Conservation (phyloP, 2,888 invertebrate species). For the Choristoneura rosaceana region DNA sequence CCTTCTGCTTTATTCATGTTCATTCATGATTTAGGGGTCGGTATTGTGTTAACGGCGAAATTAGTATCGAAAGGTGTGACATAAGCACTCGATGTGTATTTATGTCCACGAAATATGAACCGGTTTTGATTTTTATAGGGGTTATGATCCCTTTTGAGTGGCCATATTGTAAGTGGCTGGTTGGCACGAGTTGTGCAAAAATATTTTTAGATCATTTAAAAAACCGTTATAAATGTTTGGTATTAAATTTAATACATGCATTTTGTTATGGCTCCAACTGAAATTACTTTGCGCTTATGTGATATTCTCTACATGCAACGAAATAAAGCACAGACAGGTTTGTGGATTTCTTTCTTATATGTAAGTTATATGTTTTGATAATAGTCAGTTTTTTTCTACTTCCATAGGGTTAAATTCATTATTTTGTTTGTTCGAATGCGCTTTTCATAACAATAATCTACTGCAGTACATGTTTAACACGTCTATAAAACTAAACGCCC, state of each 20-base stretch:
- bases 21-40: slow-evolving; percentile 75
- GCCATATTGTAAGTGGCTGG: slow-evolving; percentile 56
- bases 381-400: not conserved
- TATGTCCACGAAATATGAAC: slow-evolving; percentile 71
- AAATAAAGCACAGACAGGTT: no score
- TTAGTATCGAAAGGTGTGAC: slow-evolving; percentile 81
- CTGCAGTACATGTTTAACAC: slow-evolving; percentile 30
- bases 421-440: not conserved
- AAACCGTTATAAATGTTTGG: slow-evolving; percentile 41
- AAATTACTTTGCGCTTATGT: not conserved
- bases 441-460: slow-evolving; percentile 29
- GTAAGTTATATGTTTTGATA: no score
- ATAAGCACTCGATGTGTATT: slow-evolving; percentile 73
- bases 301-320: no score
- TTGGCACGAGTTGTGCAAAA: slow-evolving; percentile 54
- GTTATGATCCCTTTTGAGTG: slow-evolving; percentile 63
- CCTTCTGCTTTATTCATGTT: slow-evolving; percentile 69
- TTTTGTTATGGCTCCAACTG: not conserved
- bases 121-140: slow-evolving; percentile 70
- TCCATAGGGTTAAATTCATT: not conserved
- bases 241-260: slow-evolving; percentile 34
- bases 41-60: slow-evolving; percentile 77
- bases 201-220: slow-evolving; percentile 40
- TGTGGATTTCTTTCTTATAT: no score
- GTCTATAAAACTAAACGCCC: slow-evolving; percentile 57